phyloP scores from a whole-genome alignment of 2,113 vertebrate genomes.

The Leucoraja erinaceus region DNA sequence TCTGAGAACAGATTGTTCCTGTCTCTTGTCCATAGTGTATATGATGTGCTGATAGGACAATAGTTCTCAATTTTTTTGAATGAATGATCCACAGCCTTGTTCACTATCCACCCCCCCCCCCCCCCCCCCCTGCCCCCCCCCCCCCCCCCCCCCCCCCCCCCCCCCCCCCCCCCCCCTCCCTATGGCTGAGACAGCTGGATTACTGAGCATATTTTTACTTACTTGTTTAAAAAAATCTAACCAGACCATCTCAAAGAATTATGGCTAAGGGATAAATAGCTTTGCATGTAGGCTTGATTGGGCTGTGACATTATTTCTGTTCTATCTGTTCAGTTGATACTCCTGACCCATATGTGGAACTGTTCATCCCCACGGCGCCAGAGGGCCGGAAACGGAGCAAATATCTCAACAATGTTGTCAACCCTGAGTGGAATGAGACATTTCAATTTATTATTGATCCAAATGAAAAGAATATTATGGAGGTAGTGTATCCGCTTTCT shows the following conservation, averaged over 20 bases:
- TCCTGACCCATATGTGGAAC: constrained; percentile 88
- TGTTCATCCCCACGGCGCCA: constrained; percentile 81
- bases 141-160: no score
- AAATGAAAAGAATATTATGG: constrained; percentile 80
- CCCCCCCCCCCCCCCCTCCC: no score
- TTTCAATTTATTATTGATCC: constrained; percentile 91
- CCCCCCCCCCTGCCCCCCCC: no score
- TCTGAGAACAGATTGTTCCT: no score
- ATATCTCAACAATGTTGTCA: constrained; percentile 83
- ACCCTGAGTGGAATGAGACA: constrained; percentile 86
- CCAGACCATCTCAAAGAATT: background rate
- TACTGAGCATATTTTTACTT: no score
- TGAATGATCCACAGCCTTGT: no score
- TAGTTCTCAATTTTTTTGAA: no score
- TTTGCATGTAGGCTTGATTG: background rate
- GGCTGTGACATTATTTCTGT: background rate
- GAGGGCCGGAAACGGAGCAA: constrained; percentile 84
- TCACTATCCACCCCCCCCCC: no score
- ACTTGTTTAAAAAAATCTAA: no score
- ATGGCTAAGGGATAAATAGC: background rate
- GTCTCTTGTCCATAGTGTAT: no score
- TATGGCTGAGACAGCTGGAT: no score
- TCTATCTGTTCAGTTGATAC: constrained; percentile 73
- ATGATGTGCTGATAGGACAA: no score
- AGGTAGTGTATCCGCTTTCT: constrained; percentile 59